phyloP scores from a whole-genome alignment of 2,113 vertebrate species.

The Rhinichthys klamathensis region DNA sequence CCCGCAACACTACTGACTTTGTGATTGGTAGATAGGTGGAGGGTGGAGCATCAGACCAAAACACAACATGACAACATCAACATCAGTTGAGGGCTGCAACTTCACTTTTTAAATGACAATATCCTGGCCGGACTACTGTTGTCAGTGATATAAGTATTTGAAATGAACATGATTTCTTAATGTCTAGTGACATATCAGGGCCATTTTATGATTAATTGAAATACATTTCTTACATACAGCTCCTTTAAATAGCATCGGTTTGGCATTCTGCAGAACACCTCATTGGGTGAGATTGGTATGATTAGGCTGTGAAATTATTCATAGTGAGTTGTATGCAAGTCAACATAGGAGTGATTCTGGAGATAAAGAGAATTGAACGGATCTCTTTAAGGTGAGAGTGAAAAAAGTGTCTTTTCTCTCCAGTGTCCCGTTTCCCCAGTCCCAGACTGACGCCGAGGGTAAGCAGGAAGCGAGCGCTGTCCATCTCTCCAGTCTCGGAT shows the following conservation, averaged over 20 bases:
- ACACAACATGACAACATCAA: no score
- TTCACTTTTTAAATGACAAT: no score
- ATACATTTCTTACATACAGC: no score
- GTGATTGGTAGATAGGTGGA: no score
- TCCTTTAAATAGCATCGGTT: constrained; percentile 79
- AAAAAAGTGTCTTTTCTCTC: constrained; percentile 43
- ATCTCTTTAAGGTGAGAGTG: constrained; percentile 3
- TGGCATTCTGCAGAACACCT: constrained; percentile 68
- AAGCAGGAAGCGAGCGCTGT: constrained; percentile 93
- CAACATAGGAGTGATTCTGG: constrained; percentile 58
- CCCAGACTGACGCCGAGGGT: constrained; percentile 89
- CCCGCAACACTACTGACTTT: no score
- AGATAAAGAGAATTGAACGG: constrained; percentile 61
- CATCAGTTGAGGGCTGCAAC: no score
- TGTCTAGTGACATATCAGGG: no score
- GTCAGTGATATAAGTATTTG: no score
- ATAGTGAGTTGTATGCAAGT: constrained; percentile 69
- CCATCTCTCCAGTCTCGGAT: constrained; percentile 94
- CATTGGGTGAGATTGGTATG: constrained; percentile 72
- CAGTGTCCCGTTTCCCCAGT: constrained; percentile 95
- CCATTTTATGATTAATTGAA: no score
- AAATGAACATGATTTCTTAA: no score
- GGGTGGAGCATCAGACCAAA: no score
- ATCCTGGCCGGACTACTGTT: no score
- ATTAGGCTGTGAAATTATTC: constrained; percentile 76